phyloP scores from a whole-genome alignment of 2,113 vertebrate genomes.

The Fregetta grallaria region DNA sequence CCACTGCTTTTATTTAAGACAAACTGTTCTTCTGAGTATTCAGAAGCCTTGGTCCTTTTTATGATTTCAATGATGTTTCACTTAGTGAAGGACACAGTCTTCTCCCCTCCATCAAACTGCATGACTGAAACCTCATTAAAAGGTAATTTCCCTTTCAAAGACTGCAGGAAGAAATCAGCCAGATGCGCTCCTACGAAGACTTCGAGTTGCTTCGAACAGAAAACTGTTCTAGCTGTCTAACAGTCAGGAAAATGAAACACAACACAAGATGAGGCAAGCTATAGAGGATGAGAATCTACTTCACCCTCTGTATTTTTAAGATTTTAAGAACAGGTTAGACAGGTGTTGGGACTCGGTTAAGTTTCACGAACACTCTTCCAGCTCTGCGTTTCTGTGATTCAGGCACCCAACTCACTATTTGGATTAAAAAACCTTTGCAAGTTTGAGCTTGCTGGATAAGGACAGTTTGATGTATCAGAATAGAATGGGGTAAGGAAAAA shows the following conservation, averaged over 20 bases:
- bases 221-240: not conserved
- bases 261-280: not conserved
- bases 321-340: not conserved
- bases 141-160: not conserved
- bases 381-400: not conserved
- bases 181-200: not conserved
- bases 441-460: not conserved
- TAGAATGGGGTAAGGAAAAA: not conserved
- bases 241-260: not conserved
- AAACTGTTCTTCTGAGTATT: not conserved
- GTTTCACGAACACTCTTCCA: not conserved
- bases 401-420: not conserved
- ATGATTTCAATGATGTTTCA: not conserved
- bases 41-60: not conserved
- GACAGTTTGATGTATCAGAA: not conserved
- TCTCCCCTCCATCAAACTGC: not conserved
- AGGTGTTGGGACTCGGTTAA: not conserved
- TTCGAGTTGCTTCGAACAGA: not conserved
- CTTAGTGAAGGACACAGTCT: not conserved
- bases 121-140: not conserved
- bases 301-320: not conserved
- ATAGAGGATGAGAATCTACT: not conserved
- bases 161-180: not conserved
- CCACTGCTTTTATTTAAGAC: not conserved
- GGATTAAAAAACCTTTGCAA: not conserved